Conservation (phyloP, 2,113 vertebrate species). For the Urocolius indicus region DNA sequence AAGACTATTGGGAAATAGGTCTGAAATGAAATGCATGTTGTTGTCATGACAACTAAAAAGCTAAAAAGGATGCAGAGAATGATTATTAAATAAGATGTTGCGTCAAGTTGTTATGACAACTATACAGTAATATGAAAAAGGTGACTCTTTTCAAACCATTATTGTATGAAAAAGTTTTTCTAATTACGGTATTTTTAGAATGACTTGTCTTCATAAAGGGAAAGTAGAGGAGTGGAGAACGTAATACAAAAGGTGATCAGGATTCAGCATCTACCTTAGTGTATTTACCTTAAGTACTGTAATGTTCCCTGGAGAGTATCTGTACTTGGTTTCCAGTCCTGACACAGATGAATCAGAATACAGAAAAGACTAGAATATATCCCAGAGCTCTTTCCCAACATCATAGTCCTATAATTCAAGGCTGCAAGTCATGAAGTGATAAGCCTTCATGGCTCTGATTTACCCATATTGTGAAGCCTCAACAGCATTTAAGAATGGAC, state of each 20-base stretch:
- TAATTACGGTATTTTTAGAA: neutral
- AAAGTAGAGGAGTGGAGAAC: neutral
- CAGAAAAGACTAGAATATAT: neutral
- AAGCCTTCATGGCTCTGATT: neutral
- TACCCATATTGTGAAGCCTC: neutral
- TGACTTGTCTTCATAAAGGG: neutral
- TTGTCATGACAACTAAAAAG: conserved; percentile 76
- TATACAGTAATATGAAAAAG: conserved; percentile 37
- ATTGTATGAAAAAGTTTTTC: conserved; percentile 11
- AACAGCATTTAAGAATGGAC: neutral
- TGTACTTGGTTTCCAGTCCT: neutral
- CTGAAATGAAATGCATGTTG: conserved; percentile 60
- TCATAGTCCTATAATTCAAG: neutral
- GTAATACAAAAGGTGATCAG: neutral
- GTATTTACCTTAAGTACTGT: neutral
- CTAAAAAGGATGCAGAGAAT: conserved; percentile 58
- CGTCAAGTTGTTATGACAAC: conserved; percentile 76
- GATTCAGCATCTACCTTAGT: neutral
- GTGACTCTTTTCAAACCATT: conserved; percentile 27
- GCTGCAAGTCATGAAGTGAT: neutral
- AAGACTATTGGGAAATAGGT: conserved; percentile 16
- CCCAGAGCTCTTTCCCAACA: neutral
- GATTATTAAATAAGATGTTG: conserved; percentile 57
- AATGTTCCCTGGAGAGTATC: neutral
- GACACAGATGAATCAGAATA: neutral